phyloP scores from a whole-genome alignment of 64 coral and sea anemone species.

The Porites lutea region DNA sequence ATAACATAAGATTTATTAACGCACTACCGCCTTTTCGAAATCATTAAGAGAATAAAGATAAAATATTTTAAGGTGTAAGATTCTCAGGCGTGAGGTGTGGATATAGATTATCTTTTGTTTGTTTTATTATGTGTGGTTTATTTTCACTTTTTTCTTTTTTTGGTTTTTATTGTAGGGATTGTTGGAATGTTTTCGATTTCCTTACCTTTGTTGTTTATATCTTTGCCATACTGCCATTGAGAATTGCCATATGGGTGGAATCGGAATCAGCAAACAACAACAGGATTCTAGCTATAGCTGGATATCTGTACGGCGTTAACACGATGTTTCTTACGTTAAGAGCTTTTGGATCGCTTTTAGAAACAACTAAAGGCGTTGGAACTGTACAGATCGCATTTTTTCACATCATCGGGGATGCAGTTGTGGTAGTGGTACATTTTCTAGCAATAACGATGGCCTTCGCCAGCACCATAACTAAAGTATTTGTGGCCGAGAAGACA shows the following conservation, averaged over 20 bases:
- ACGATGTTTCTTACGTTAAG: conserved; percentile 49
- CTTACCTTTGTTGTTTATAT: not conserved
- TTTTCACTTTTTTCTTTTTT: too few relatives aligned
- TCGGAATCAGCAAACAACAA: not conserved
- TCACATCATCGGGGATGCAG: not conserved
- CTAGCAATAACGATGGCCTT: not conserved
- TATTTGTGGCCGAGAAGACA: conserved; percentile 27
- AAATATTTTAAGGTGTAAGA: too few relatives aligned
- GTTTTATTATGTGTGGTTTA: too few relatives aligned
- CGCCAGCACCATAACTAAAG: conserved; percentile 32
- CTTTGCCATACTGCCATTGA: not conserved
- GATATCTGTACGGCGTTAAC: conserved; percentile 50
- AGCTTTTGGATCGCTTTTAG: conserved; percentile 17
- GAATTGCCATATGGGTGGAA: conserved; percentile 3
- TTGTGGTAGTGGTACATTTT: conserved; percentile 8
- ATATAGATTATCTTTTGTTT: too few relatives aligned
- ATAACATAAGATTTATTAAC: too few relatives aligned
- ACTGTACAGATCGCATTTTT: conserved; percentile 42
- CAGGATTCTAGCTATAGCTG: not conserved
- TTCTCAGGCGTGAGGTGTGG: too few relatives aligned
- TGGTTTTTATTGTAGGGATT: conserved; percentile 11
- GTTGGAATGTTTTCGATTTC: conserved; percentile 38
- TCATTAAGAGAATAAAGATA: too few relatives aligned
- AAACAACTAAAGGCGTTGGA: not conserved
- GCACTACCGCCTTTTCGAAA: too few relatives aligned